These are phyloP conservation scores for Drosophila pseudotalamancana DNA, from an alignment of 2,888 invertebrate species.

Conservation along the genomic window DNA sequence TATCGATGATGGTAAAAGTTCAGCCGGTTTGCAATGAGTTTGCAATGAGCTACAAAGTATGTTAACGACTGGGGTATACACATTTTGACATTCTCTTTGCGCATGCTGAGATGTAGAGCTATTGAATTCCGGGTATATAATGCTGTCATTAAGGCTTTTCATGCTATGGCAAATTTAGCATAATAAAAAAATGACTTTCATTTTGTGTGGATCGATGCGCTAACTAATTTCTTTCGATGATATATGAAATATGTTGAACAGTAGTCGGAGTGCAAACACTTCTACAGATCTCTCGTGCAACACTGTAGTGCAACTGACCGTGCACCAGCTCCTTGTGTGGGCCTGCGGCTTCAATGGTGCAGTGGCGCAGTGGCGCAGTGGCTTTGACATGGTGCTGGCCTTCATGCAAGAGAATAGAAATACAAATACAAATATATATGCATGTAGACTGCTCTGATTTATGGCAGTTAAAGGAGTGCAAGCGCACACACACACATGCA, in stretches of 20 bases:
- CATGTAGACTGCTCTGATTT: conserved; percentile 39
- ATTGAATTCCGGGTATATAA: neutral
- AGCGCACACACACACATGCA: neutral
- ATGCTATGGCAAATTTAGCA: neutral
- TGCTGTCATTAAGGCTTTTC: conserved; percentile 7
- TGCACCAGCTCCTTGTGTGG: conserved; percentile 42
- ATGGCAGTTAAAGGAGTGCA: conserved; percentile 39
- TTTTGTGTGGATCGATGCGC: conserved; percentile 9
- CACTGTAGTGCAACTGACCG: no score
- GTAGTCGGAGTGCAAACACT: no score
- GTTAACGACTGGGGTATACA: conserved; percentile 27
- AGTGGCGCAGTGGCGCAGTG: conserved; percentile 16
- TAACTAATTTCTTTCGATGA: neutral
- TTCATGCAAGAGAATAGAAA: conserved; percentile 58
- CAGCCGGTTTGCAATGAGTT: conserved; percentile 41
- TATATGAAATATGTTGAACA: neutral
- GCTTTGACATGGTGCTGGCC: conserved; percentile 60
- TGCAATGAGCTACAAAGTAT: conserved; percentile 50
- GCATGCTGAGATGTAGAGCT: neutral
- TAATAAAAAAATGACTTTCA: conserved; percentile 22
- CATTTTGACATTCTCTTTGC: neutral
- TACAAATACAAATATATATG: conserved; percentile 7
- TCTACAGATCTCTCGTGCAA: no score
- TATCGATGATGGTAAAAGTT: conserved; percentile 35
- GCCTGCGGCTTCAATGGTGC: conserved; percentile 36